Percentiles rank a stretch among this genome's conserved stretches.
Evolutionary conservation across 1,140 invertebrate species (phyloP).

Genomic region (Drosophila seguyi): DNA sequence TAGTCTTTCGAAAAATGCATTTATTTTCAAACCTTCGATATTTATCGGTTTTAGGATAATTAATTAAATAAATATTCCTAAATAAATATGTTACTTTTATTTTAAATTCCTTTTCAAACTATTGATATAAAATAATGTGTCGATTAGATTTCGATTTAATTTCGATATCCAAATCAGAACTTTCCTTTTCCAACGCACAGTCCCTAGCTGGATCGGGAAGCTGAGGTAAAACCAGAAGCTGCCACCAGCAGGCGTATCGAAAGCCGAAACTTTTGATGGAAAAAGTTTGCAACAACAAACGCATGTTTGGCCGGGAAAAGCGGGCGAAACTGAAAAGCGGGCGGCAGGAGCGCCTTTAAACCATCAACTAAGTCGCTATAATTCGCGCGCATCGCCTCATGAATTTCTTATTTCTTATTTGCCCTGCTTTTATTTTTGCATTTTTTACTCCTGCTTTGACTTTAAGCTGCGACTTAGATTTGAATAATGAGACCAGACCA

Average conservation of each 20-base stretch:
- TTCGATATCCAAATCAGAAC: not conserved
- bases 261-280: slow-evolving; percentile 82
- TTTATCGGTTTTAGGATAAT: too few species aligned
- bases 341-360: slow-evolving; percentile 41
- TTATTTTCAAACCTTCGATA: too few species aligned
- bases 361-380: slow-evolving; percentile 75
- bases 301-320: slow-evolving; percentile 57
- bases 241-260: slow-evolving; percentile 70
- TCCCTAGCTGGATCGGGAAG: slow-evolving; percentile 6
- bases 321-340: slow-evolving; percentile 12
- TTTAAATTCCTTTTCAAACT: not conserved
- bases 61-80: too few species aligned
- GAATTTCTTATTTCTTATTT: slow-evolving; percentile 72
- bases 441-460: slow-evolving; percentile 22
- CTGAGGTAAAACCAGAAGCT: slow-evolving; percentile 5
- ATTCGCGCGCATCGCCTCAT: slow-evolving; percentile 74
- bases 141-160: not conserved
- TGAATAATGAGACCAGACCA: slow-evolving; percentile 66
- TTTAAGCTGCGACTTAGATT: slow-evolving; percentile 68
- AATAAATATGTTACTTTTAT: too few species aligned
- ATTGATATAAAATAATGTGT: not conserved
- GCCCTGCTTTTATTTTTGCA: slow-evolving; percentile 17
- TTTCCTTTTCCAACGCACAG: not conserved
- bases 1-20: too few species aligned
- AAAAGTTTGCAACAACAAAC: slow-evolving; percentile 83